These are phyloP conservation scores for Drosophila cyrtoloma DNA, from an alignment of 2,888 invertebrate species.

Conservation along the genomic window DNA sequence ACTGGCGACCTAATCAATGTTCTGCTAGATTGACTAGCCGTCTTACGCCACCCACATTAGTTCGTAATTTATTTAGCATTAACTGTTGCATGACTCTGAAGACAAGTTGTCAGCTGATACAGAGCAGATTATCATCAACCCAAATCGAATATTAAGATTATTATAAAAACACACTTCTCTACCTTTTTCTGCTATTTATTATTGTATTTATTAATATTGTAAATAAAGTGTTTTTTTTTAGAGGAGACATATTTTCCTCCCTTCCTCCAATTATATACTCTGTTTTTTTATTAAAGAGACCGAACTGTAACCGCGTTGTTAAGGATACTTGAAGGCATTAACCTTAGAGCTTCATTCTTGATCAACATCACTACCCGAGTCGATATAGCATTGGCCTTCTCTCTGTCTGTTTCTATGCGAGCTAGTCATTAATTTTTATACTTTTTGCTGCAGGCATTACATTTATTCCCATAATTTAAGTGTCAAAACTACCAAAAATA, in stretches of 20 bases:
- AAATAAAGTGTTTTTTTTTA: no score
- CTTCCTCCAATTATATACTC: neutral
- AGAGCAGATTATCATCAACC: neutral
- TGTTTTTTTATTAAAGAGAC: neutral
- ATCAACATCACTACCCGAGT: neutral
- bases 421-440: neutral
- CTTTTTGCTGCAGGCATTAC: neutral
- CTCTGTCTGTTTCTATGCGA: neutral
- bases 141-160: neutral
- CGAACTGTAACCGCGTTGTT: neutral
- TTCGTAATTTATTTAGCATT: conserved; percentile 70
- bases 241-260: neutral
- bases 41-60: conserved; percentile 54
- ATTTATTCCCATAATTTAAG: neutral
- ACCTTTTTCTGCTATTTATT: neutral
- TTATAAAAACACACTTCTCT: neutral
- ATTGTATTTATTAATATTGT: neutral
- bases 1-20: conserved; percentile 60
- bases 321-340: neutral
- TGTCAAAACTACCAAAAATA: neutral
- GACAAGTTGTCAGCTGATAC: conserved; percentile 9
- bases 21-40: conserved; percentile 32
- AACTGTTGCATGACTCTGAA: conserved; percentile 60
- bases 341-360: neutral
- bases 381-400: neutral